phyloP scores from a whole-genome alignment of 2,888 invertebrate species.

The Dromius quadrimaculatus region DNA sequence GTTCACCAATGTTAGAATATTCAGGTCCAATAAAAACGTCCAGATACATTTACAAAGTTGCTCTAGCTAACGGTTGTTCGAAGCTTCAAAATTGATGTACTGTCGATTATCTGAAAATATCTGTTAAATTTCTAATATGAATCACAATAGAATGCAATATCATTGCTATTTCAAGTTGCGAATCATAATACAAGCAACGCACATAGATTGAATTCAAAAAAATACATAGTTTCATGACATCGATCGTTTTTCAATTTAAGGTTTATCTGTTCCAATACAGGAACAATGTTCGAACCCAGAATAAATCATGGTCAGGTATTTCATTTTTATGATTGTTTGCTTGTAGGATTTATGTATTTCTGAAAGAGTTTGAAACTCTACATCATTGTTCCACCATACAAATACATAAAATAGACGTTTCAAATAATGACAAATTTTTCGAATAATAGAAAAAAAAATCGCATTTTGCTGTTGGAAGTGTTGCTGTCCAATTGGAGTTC shows the following conservation, averaged over 20 bases:
- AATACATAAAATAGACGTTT: neutral
- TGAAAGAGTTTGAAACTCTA: slow-evolving; percentile 41
- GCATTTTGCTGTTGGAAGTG: neutral
- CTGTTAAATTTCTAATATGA: too few species aligned
- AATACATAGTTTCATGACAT: slow-evolving; percentile 9
- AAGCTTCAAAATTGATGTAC: too few species aligned
- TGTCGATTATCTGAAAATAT: too few species aligned
- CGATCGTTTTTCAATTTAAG: slow-evolving; percentile 20
- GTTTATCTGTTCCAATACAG: slow-evolving; percentile 26
- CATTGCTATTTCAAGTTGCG: slow-evolving; percentile 8
- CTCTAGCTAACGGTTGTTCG: too few species aligned
- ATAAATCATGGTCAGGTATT: slow-evolving; percentile 20
- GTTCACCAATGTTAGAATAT: too few species aligned
- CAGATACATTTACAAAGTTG: too few species aligned
- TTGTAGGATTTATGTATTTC: slow-evolving; percentile 31
- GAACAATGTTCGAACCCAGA: slow-evolving; percentile 9
- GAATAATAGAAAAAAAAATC: neutral
- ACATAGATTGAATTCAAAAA: slow-evolving; percentile 24
- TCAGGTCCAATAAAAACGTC: too few species aligned
- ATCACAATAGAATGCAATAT: too few species aligned
- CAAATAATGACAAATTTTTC: neutral
- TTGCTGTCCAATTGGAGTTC: neutral
- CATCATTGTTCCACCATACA: slow-evolving; percentile 4
- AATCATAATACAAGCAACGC: slow-evolving; percentile 6
- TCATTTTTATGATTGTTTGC: slow-evolving; percentile 7